These are phyloP conservation scores for Periophthalmodon schlosseri DNA, from an alignment of 2,113 vertebrate species.

Conservation along the genomic window DNA sequence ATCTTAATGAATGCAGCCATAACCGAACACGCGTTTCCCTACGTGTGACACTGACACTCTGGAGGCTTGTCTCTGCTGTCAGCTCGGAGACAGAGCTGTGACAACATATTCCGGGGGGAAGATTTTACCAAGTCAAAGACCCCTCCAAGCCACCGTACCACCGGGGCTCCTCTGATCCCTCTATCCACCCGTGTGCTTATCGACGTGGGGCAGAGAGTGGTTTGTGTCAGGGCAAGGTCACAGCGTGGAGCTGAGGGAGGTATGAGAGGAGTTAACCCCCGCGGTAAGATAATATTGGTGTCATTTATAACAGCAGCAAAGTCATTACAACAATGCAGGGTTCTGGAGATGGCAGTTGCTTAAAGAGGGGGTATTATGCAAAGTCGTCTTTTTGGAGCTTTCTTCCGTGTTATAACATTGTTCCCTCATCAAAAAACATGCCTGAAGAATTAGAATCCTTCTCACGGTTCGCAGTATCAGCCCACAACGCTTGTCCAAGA, in stretches of 20 bases:
- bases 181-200: slow-evolving; percentile 38
- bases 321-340: background rate
- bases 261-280: background rate
- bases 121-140: slow-evolving; percentile 61
- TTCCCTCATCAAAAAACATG: no score
- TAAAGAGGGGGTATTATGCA: no score
- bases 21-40: background rate
- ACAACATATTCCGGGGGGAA: slow-evolving; percentile 53
- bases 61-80: slow-evolving; percentile 25
- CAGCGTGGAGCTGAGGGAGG: slow-evolving; percentile 11
- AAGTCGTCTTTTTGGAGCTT: no score
- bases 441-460: no score
- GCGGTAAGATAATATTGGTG: background rate
- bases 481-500: no score
- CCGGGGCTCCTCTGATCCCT: slow-evolving; percentile 50
- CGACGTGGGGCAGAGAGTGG: slow-evolving; percentile 39
- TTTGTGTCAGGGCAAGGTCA: slow-evolving; percentile 54
- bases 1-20: background rate
- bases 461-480: no score
- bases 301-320: background rate
- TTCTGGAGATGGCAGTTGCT: background rate
- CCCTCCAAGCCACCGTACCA: slow-evolving; percentile 50
- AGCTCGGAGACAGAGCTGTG: slow-evolving; percentile 24
- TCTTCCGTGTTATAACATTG: no score
- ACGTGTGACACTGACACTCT: background rate